Percentiles rank a stretch among this genome's conserved stretches.
Conservation (phyloP, 2,888 invertebrate genomes). For the Troilus luridus region DNA sequence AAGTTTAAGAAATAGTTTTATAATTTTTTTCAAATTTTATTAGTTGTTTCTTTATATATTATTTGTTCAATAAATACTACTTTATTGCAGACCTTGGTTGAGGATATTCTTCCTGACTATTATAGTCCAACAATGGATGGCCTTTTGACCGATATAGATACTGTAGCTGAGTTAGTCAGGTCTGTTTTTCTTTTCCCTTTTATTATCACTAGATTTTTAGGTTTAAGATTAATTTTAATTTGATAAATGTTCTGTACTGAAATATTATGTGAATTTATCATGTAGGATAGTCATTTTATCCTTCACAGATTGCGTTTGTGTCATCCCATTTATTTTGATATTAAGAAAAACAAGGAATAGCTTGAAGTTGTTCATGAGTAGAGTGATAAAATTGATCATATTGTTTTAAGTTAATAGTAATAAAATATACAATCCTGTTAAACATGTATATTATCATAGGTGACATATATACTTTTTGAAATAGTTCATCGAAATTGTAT, state of each 20-base stretch:
- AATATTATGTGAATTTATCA: not conserved
- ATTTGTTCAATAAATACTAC: not conserved
- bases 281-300: not conserved
- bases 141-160: constrained; percentile 89
- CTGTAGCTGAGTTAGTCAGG: constrained; percentile 87
- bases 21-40: no score
- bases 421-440: no score
- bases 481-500: no score
- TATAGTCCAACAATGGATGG: constrained; percentile 93
- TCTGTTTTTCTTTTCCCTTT: constrained; percentile 66
- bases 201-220: not conserved
- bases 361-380: no score
- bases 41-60: not conserved
- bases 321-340: no score
- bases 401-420: no score
- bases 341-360: no score
- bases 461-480: no score
- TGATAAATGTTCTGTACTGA: not conserved
- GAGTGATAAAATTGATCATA: no score
- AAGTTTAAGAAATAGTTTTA: no score
- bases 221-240: not conserved
- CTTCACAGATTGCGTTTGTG: not conserved
- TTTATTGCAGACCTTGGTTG: constrained; percentile 74
- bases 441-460: no score
- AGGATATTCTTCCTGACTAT: constrained; percentile 88